These are phyloP conservation scores for Lindbergichthys nudifrons DNA, from an alignment of 2,797 vertebrate species.

Conservation along the genomic window DNA sequence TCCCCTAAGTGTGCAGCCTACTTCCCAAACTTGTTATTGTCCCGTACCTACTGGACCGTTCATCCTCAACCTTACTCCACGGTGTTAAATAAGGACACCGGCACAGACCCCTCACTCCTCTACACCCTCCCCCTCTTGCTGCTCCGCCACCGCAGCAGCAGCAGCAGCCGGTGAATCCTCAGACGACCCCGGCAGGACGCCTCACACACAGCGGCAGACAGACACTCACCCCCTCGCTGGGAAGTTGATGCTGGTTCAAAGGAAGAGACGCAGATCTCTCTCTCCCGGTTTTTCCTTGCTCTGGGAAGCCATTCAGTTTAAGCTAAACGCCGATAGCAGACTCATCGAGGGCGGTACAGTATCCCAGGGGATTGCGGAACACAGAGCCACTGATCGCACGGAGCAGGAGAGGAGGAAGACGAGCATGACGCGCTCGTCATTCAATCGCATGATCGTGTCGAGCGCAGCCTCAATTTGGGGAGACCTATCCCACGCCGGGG, in stretches of 20 bases:
- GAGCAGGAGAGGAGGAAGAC: constrained; percentile 69
- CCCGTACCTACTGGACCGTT: constrained; percentile 52
- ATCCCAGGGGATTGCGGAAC: constrained; percentile 80
- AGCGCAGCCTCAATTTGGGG: constrained; percentile 76
- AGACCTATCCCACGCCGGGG: constrained; percentile 69
- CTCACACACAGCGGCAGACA: constrained; percentile 63
- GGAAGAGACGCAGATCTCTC: constrained; percentile 70
- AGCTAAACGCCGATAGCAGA: constrained; percentile 83
- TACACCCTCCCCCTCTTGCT: constrained; percentile 28
- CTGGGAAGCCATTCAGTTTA: constrained; percentile 92
- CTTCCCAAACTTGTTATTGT: constrained; percentile 68
- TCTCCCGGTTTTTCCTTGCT: constrained; percentile 77
- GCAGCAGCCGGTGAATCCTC: constrained; percentile 62
- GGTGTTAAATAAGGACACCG: constrained; percentile 47
- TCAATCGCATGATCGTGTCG: constrained; percentile 78
- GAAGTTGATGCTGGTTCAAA: constrained; percentile 80
- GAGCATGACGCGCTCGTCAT: constrained; percentile 78
- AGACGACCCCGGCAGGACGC: constrained; percentile 69
- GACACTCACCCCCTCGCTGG: constrained; percentile 84
- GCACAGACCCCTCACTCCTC: constrained; percentile 27
- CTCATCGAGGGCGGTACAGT: constrained; percentile 81
- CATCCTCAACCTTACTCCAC: constrained; percentile 46
- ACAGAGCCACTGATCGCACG: constrained; percentile 81
- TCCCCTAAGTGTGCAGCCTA: constrained; percentile 44
- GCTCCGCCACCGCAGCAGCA: not conserved